Evolutionary conservation across 2,113 vertebrate species (phyloP).

Genomic region (Ascaphus truei): DNA sequence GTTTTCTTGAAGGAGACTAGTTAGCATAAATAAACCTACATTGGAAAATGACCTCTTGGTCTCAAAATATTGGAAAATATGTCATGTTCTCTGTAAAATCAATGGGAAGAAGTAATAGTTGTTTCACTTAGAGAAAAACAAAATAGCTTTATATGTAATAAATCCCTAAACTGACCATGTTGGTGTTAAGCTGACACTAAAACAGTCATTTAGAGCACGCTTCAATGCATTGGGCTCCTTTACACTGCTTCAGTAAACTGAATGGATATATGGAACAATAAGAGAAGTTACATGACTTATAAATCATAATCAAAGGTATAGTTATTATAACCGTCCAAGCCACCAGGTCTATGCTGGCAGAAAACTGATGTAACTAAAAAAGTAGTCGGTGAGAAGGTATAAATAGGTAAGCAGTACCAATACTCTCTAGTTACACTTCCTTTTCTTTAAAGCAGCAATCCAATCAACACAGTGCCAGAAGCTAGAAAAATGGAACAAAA

Average conservation of each 20-base stretch:
- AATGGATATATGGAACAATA: conserved; percentile 2
- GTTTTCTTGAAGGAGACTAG: conserved; percentile 4
- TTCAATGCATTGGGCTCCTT: conserved; percentile 25
- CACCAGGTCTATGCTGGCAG: too few relatives aligned
- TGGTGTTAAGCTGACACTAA: conserved; percentile 35
- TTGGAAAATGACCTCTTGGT: conserved; percentile 25
- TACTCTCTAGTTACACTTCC: too few relatives aligned
- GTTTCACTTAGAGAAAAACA: conserved; percentile 31
- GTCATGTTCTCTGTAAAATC: conserved; percentile 34
- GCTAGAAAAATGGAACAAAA: too few relatives aligned
- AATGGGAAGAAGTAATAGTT: conserved; percentile 31
- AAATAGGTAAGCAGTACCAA: too few relatives aligned
- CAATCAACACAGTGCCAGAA: too few relatives aligned
- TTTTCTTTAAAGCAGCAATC: too few relatives aligned
- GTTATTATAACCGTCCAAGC: too few relatives aligned
- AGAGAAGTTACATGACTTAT: background rate
- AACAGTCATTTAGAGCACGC: conserved; percentile 14
- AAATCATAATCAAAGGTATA: too few relatives aligned
- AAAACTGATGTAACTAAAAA: too few relatives aligned
- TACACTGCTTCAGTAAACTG: conserved; percentile 18
- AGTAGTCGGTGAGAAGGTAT: too few relatives aligned
- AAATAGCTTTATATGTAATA: conserved; percentile 32
- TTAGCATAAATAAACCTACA: conserved; percentile 16
- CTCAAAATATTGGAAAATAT: conserved; percentile 33
- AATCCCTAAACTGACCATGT: conserved; percentile 14